These are phyloP conservation scores for Onychomys torridus DNA, from an alignment of 2,797 vertebrate species.

Conservation along the genomic window DNA sequence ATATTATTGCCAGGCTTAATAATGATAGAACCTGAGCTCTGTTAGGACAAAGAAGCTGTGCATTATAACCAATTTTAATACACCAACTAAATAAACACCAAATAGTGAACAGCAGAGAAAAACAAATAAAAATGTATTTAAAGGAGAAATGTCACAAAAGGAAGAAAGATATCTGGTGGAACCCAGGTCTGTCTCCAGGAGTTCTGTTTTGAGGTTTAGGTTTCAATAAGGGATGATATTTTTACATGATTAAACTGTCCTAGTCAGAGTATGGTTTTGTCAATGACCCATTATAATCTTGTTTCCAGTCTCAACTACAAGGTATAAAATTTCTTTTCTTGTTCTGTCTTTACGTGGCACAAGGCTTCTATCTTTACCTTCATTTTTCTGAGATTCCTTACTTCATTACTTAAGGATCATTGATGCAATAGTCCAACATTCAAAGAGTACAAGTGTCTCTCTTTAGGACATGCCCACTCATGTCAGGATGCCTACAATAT, in stretches of 20 bases:
- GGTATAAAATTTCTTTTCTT: not conserved
- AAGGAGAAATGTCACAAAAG: not conserved
- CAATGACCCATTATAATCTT: not conserved
- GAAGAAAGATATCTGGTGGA: not conserved
- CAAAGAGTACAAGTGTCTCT: not conserved
- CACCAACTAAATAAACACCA: not conserved
- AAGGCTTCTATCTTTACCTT: not conserved
- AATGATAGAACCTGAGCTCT: too few relatives aligned
- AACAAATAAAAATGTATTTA: not conserved
- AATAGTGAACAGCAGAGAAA: not conserved
- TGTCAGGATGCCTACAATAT: not conserved
- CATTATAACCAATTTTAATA: not conserved
- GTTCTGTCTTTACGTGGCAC: not conserved
- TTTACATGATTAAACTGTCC: not conserved
- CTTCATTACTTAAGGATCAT: not conserved
- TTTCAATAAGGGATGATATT: too few relatives aligned
- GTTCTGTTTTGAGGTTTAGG: not conserved
- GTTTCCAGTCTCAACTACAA: not conserved
- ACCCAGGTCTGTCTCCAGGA: not conserved
- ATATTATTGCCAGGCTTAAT: not conserved
- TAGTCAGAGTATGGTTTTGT: not conserved
- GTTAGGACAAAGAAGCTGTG: not conserved
- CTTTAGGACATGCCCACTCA: not conserved
- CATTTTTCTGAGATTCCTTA: not conserved
- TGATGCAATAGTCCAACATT: not conserved